Evolutionary conservation across 1,140 invertebrate species (phyloP).

Genomic region (Zaprionus tsacasi): DNA sequence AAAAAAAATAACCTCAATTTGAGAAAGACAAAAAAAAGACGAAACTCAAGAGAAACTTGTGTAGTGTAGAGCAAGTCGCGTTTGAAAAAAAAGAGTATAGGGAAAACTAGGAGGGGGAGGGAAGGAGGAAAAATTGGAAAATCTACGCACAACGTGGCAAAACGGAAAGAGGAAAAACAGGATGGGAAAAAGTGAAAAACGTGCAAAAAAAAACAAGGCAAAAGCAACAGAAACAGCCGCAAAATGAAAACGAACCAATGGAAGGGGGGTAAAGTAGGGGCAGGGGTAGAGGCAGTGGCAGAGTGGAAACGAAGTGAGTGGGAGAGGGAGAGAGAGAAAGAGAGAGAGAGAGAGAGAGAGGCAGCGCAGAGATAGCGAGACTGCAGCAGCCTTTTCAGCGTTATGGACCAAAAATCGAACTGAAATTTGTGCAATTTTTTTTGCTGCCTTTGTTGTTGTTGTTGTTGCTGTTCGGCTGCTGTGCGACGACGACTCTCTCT

Average conservation of each 20-base stretch:
- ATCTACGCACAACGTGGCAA: constrained; percentile 75
- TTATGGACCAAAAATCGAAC: constrained; percentile 80
- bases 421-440: constrained; percentile 65
- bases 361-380: constrained; percentile 27
- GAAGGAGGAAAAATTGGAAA: constrained; percentile 39
- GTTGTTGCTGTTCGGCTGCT: neutral
- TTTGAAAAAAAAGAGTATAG: constrained; percentile 24
- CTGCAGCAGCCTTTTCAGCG: constrained; percentile 46
- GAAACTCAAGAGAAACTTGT: constrained; percentile 27
- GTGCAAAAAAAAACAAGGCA: constrained; percentile 26
- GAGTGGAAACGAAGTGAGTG: too few species aligned
- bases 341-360: constrained; percentile 12
- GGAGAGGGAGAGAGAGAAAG: neutral
- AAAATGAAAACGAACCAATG: constrained; percentile 36
- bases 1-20: constrained; percentile 12
- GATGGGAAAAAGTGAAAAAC: neutral
- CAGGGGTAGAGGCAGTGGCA: neutral
- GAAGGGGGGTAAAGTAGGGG: neutral
- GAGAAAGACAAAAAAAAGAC: constrained; percentile 23
- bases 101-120: constrained; percentile 4
- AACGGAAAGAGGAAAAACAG: constrained; percentile 54
- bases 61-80: constrained; percentile 51
- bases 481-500: constrained; percentile 24
- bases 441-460: constrained; percentile 17
- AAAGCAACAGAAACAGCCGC: constrained; percentile 33